phyloP scores from a whole-genome alignment of 2,113 vertebrate genomes.

The Marmota flaviventris region DNA sequence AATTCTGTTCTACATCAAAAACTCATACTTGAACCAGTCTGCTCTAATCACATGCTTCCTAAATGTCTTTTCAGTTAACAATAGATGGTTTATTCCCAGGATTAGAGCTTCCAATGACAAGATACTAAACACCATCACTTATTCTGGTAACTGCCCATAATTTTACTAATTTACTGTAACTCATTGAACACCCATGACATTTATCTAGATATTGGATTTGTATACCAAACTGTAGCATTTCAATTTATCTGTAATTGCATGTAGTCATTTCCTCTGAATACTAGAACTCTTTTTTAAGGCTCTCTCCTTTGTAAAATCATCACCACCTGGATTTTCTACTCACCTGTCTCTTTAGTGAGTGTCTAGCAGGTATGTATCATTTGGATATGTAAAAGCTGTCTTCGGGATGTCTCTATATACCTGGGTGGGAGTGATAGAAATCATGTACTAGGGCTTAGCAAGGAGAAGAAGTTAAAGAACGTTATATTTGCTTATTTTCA shows the following conservation, averaged over 20 bases:
- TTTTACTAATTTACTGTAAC: background rate
- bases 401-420: background rate
- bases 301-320: background rate
- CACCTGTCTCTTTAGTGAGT: background rate
- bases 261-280: background rate
- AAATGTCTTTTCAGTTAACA: background rate
- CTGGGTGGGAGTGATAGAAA: accelerated
- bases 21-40: background rate
- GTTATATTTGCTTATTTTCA: background rate
- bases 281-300: background rate
- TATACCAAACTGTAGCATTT: background rate
- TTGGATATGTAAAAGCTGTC: background rate
- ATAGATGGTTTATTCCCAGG: background rate
- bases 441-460: background rate
- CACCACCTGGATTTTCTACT: background rate
- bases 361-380: background rate
- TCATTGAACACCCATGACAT: background rate
- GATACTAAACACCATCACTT: background rate
- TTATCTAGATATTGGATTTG: background rate
- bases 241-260: background rate
- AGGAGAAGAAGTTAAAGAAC: background rate
- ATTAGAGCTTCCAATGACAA: background rate
- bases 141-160: background rate
- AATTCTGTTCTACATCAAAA: background rate
- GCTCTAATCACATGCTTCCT: too few relatives aligned